Conservation (phyloP, 2,888 invertebrate genomes). For the Conchocele bisecta region DNA sequence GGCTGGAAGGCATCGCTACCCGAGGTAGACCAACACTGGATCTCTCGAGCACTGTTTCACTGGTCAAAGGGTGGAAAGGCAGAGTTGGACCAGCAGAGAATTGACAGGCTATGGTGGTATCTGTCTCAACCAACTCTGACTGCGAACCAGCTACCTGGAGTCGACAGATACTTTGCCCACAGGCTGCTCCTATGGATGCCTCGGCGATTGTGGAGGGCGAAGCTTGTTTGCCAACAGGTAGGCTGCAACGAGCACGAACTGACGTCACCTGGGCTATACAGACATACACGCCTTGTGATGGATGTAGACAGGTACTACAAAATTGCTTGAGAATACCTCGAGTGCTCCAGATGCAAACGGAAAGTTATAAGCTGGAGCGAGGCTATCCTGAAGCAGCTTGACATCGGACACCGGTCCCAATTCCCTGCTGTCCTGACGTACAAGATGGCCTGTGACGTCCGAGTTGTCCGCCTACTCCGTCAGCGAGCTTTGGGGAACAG, state of each 20-base stretch:
- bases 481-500: constrained; percentile 56
- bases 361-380: constrained; percentile 30
- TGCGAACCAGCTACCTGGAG: neutral
- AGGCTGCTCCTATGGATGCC: constrained; percentile 48
- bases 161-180: constrained; percentile 26
- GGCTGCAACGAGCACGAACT: neutral
- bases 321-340: constrained; percentile 36
- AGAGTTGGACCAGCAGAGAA: constrained; percentile 19
- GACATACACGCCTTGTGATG: constrained; percentile 26
- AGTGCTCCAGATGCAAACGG: constrained; percentile 29
- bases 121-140: constrained; percentile 31
- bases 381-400: constrained; percentile 39
- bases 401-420: constrained; percentile 34
- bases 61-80: neutral
- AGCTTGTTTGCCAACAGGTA: constrained; percentile 22
- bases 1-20: constrained; percentile 23
- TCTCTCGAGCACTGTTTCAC: constrained; percentile 24
- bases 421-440: constrained; percentile 53
- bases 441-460: constrained; percentile 44
- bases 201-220: constrained; percentile 10
- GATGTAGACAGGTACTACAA: constrained; percentile 39
- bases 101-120: constrained; percentile 31
- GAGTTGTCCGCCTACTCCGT: constrained; percentile 41
- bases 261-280: constrained; percentile 28
- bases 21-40: constrained; percentile 21